Base-by-base conservation (phyloP, 2,113 vertebrate genomes). In the Pedetes capensis region DNA sequence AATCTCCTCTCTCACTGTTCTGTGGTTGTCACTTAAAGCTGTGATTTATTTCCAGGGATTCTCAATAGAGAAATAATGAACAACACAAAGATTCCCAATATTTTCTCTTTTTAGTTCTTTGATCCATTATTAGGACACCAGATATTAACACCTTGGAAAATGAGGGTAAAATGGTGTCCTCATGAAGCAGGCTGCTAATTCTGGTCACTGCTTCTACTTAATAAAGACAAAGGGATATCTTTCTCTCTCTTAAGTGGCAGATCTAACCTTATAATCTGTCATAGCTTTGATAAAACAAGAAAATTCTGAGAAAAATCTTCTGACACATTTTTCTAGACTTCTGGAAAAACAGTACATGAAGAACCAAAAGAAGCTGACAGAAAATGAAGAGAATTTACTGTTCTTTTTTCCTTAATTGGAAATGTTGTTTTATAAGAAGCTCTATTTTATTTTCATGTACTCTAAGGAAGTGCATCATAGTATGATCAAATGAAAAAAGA, bases 361-460 rank as follows among this genome's bases (percentile, higher is more conserved):
- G 83, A 96, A 94, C 23, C 27, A 87, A 81, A 51, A 92, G 37
- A 94, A 51, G 49, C 59, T 91, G 93, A 90, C 83, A 89, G 90
- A 51, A 90, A 93, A 90, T 66, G 57, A 96, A 96, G 92, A 87
- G 59, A 93, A 72, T 85, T 87, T 86, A 80, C 79, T 55, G 13
- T 64, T 94, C 93, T 89, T 94, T 89, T 90, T 59, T n/a, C 64
- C 68, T 95, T 95, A 95, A 96, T 86, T 97, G 95, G 89, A 97
- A 94, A 92, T 66, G 80, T 66, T 89, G 32, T 95, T 95, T 93
- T 91, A 82, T 87, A 90, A 96, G 86, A 84, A 89, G 51, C 8
- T 93, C 69, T 66, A 69, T 90, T 97, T 97, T 92, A 95, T 96
- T 96, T 96, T 90, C 90, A 85, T 69, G 37, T 88, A 74, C 57